Base-by-base conservation (phyloP, 2,113 vertebrate species). In the Strix aluco region DNA sequence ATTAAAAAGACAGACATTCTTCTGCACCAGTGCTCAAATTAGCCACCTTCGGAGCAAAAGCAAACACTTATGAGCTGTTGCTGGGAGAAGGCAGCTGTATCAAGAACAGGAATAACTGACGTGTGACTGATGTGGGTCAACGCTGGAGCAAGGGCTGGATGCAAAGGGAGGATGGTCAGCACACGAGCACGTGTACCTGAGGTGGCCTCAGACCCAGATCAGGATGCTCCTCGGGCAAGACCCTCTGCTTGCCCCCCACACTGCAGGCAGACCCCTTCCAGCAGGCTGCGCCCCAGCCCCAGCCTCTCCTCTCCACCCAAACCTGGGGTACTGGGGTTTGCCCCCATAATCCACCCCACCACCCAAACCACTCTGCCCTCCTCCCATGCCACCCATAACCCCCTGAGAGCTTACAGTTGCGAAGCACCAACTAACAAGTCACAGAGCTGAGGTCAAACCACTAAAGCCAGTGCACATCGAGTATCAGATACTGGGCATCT, bases 181-280 rank as follows among this genome's bases (percentile, higher is more conserved):
- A 72, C 63, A 17, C 0, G 0, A 51, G 8, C 36, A 66, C 11
- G 0, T 0, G 5, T 6, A 86, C 23, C 4, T 2, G 1, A 69
- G 51, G 32, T 10, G 25, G 34, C n/a, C 58, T 47, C 23, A 34
- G 29, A 57, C 1, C 8, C 25, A 23, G 20, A 14, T 16, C 18
- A 49, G 13, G 44, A 51, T 47, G n/a, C n/a, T 80, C 79, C 66
- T 47, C 5, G 5, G 26, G 19, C 9, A 54, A 15, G 7, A 69
- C n/a, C 11, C 62, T 65, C 5, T 1, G 5, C 49, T n/a, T 44
- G 23, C 15, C 25, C 66, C 25, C 36, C 29, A 9, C 29, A 7
- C 5, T 1, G 3, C 44, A 19, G 32, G n/a, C 63, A 32, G 25
- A 55, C 26, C 25, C 40, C 38, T 69, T 49, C 42, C n/a, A 61